Conservation (phyloP, 2,888 invertebrate species). For the Phragmatobia fuliginosa region DNA sequence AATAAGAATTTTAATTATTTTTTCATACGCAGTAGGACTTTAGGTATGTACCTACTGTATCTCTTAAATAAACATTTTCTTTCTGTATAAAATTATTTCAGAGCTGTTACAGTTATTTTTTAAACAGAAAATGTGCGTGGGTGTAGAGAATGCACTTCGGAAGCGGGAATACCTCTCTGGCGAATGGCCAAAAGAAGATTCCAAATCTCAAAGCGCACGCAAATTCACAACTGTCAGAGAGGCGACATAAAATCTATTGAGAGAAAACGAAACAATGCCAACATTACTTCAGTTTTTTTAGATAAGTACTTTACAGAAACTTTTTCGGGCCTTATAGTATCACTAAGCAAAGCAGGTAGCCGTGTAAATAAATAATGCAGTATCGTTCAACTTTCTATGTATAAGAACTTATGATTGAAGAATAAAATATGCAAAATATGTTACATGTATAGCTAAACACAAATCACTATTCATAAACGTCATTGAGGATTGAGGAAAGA, state of each 20-base stretch:
- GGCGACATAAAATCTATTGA: conserved; percentile 37
- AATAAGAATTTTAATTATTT: not conserved
- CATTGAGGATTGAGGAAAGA: conserved; percentile 74
- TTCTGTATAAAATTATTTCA: conserved; percentile 13
- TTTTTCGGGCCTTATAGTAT: conserved; percentile 7
- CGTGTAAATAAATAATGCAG: not conserved
- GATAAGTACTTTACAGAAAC: not conserved
- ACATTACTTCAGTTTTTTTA: conserved; percentile 34
- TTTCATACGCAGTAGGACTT: not conserved
- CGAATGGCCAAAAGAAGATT: conserved; percentile 68
- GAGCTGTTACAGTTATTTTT: conserved; percentile 21
- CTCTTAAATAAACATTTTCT: not conserved
- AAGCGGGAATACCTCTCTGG: conserved; percentile 77
- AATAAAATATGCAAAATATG: conserved; percentile 3
- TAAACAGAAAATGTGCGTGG: conserved; percentile 39
- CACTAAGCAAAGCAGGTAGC: not conserved
- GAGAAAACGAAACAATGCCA: conserved; percentile 60
- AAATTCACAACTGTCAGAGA: conserved; percentile 46
- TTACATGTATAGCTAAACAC: not conserved
- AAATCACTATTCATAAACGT: conserved; percentile 43
- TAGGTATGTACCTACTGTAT: not conserved
- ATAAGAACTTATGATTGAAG: not conserved
- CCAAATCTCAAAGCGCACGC: conserved; percentile 40
- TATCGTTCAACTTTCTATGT: not conserved
- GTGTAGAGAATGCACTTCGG: conserved; percentile 75